Evolutionary conservation across 2,797 vertebrate genomes (phyloP), one percentile per base, ranked within the genome.

Genomic region (Poeciliopsis gracilis): DNA sequence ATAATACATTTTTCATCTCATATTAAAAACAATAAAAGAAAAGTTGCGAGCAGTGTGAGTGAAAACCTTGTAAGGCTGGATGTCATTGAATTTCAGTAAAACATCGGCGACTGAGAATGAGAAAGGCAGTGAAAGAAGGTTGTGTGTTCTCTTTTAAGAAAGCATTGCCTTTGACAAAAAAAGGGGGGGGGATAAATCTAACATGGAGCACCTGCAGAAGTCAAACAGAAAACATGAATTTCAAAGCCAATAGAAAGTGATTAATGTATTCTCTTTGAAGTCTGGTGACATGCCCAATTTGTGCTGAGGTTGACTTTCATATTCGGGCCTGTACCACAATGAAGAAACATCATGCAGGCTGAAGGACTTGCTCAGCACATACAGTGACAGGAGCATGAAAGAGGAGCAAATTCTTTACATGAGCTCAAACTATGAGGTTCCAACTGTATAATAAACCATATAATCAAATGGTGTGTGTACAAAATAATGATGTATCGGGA

Each of bases 241-340:
- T 94, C 90, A 94, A 93, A 93, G 91, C 84, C 77, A 82, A 72
- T 84, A 87, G 83, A 93, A 92, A 91, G 78, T 86, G 89, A 93
- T 91, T 87, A 85, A 91, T 91, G 83, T 77, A 92, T 94, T 94
- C 92, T 83, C 88, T 94, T 93, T 95, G 92, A 92, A 90, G 89
- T 53, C 71, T 73, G 83, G 78, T 87, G 86, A 88, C 84, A 85
- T 83, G 77, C 81, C 67, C 84, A 84, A 83, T 90, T 93, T 91
- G 78, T 82, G 86, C 87, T 36, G 43, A 81, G 82, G 87, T 93
- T 85, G 85, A 81, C 83, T 81, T 84, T 90, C 73, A 85, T 76
- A 90, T 77, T 82, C 78, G 25, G 75, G 83, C 72, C 72, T 66
- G 81, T 53, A 84, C 55, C 84, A 72, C 82, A 49, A 88, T 45